Evolutionary conservation across 2,888 invertebrate genomes (phyloP).

Genomic region (Ypsolopha scabrella): DNA sequence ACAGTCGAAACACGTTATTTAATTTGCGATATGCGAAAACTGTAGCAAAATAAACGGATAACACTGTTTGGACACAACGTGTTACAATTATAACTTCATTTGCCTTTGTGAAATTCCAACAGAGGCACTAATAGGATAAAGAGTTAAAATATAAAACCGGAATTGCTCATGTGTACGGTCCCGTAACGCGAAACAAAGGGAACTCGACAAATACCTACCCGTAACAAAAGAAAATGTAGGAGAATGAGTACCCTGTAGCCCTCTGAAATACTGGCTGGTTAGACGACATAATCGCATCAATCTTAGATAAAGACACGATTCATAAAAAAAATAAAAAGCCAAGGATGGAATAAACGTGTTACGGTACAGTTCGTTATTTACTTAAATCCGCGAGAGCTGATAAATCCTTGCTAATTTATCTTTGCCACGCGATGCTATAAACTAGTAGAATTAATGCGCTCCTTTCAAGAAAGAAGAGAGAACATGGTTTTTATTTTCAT

Average conservation of each 20-base stretch:
- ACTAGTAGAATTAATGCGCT: slow-evolving; percentile 36
- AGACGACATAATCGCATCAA: no score
- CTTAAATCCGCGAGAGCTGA: slow-evolving; percentile 19
- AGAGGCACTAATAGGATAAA: slow-evolving; percentile 43
- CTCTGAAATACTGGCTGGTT: neutral
- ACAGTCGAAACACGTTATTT: slow-evolving; percentile 55
- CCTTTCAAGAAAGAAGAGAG: slow-evolving; percentile 37
- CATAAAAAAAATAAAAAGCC: no score
- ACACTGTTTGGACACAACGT: slow-evolving; percentile 37
- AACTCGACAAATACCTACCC: neutral
- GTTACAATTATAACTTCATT: slow-evolving; percentile 60
- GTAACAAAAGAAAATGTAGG: neutral
- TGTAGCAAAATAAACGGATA: slow-evolving; percentile 52
- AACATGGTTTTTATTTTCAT: neutral
- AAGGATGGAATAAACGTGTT: neutral
- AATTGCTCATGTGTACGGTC: neutral
- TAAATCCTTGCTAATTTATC: slow-evolving; percentile 44
- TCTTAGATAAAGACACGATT: no score
- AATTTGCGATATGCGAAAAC: slow-evolving; percentile 57
- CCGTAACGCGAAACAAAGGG: neutral
- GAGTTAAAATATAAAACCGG: slow-evolving; percentile 26
- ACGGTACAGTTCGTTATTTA: slow-evolving; percentile 1
- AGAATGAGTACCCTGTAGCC: neutral
- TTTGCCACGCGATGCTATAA: slow-evolving; percentile 40
- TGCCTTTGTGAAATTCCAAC: slow-evolving; percentile 50